Conservation (phyloP, 2,888 invertebrate species). For the Eumerus sabulonum region DNA sequence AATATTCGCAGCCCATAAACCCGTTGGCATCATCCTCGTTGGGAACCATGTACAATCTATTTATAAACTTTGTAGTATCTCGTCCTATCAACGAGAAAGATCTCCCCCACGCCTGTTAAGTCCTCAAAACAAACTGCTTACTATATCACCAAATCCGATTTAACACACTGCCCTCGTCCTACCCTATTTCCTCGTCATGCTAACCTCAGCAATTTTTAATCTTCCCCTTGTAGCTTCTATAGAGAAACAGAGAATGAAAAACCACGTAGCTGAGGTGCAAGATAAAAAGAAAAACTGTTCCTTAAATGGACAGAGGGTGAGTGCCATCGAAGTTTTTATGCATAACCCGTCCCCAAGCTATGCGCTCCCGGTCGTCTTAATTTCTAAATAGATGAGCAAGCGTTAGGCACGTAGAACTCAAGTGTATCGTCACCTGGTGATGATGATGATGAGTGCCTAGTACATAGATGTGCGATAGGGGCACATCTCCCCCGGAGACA, state of each 20-base stretch:
- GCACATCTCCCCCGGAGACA: not conserved
- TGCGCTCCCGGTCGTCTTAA: slow-evolving; percentile 13
- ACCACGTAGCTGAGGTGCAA: no score
- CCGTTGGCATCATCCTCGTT: no score
- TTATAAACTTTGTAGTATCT: not conserved
- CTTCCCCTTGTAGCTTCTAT: slow-evolving; percentile 17
- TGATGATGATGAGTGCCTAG: no score
- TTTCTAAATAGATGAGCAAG: slow-evolving; percentile 59
- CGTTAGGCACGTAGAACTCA: not conserved
- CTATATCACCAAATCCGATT: slow-evolving; percentile 37
- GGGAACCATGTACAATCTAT: no score
- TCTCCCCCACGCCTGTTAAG: slow-evolving; percentile 10
- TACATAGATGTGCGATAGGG: no score
- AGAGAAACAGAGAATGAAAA: no score
- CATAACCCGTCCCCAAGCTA: slow-evolving; percentile 14
- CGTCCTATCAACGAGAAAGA: not conserved
- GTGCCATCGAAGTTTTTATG: not conserved
- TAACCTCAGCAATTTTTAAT: slow-evolving; percentile 49
- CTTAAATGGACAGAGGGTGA: no score
- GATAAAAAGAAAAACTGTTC: no score
- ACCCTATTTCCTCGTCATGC: slow-evolving; percentile 21
- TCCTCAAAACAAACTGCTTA: slow-evolving; percentile 16
- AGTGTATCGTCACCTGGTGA: slow-evolving; percentile 52
- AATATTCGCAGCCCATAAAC: no score
- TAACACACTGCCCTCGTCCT: slow-evolving; percentile 23